Evolutionary conservation across 2,888 invertebrate genomes (phyloP).

Genomic region (Rosalia funebris): DNA sequence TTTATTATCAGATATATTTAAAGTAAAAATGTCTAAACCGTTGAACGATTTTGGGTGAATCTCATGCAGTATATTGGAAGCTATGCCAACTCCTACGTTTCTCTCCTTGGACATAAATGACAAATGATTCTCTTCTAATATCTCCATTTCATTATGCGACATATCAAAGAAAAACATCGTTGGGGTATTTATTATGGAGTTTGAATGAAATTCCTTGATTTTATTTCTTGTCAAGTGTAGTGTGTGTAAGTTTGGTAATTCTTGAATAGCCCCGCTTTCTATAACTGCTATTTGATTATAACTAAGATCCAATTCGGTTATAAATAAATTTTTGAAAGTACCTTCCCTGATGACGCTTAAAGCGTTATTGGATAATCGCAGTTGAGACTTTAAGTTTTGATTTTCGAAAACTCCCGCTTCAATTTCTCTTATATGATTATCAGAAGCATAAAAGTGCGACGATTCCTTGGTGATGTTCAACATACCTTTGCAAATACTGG

Average conservation of each 20-base stretch:
- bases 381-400: constrained; percentile 14
- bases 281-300: constrained; percentile 26
- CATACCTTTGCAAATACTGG: constrained; percentile 20
- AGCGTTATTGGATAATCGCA: constrained; percentile 19
- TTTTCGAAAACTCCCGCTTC: constrained; percentile 26
- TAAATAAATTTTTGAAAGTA: constrained; percentile 17
- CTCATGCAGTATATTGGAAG: constrained; percentile 17
- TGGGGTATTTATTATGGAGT: constrained; percentile 19
- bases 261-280: constrained; percentile 21
- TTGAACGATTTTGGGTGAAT: constrained; percentile 23
- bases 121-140: constrained; percentile 16
- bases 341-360: constrained; percentile 19
- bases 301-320: constrained; percentile 19
- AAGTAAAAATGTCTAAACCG: constrained; percentile 4
- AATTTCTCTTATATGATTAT: constrained; percentile 18
- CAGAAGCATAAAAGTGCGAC: constrained; percentile 7
- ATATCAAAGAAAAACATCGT: constrained; percentile 23
- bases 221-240: constrained; percentile 23
- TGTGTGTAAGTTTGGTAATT: constrained; percentile 20
- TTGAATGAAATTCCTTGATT: constrained; percentile 11
- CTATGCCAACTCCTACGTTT: constrained; percentile 19
- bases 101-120: constrained; percentile 16
- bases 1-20: constrained; percentile 21
- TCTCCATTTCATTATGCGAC: constrained; percentile 18
- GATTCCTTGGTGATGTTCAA: constrained; percentile 16